Percentiles rank a stretch among this genome's conserved stretches.
Conservation (phyloP, 2,888 invertebrate species). For the Aquatica leii region DNA sequence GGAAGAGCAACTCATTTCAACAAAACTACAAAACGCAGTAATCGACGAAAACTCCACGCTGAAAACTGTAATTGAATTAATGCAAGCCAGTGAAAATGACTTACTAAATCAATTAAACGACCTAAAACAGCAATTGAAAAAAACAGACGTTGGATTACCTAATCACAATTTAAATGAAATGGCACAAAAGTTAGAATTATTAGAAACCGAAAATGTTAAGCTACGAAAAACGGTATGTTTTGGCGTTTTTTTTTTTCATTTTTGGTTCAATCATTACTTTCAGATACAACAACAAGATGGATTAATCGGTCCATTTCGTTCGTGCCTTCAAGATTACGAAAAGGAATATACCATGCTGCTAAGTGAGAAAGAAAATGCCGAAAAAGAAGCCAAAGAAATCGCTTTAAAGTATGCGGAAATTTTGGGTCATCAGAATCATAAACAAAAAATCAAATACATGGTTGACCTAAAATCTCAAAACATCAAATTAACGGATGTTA, state of each 20-base stretch:
- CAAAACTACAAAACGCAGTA: not conserved
- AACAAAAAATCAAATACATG: conserved; percentile 70
- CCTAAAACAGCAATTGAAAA: conserved; percentile 5
- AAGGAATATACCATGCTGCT: conserved; percentile 59
- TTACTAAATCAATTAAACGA: conserved; percentile 7
- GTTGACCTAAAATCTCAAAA: conserved; percentile 61
- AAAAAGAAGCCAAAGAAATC: conserved; percentile 63
- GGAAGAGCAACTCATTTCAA: too few relatives aligned
- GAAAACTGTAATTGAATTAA: conserved; percentile 22
- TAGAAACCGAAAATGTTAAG: conserved; percentile 42
- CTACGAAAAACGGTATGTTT: conserved; percentile 50
- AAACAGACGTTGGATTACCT: not conserved
- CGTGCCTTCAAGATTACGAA: conserved; percentile 63
- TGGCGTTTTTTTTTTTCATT: not conserved
- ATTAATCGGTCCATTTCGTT: conserved; percentile 57
- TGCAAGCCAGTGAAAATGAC: conserved; percentile 17
- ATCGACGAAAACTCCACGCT: conserved; percentile 27
- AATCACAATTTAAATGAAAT: conserved; percentile 7
- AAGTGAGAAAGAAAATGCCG: conserved; percentile 55
- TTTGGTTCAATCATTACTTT: not conserved
- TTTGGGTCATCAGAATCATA: conserved; percentile 72
- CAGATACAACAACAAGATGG: conserved; percentile 49
- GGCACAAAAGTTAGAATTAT: conserved; percentile 26
- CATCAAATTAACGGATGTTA: conserved; percentile 61
- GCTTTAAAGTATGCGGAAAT: conserved; percentile 66